Base-by-base conservation (phyloP, 1,140 invertebrate genomes). In the Drosophila orena region DNA sequence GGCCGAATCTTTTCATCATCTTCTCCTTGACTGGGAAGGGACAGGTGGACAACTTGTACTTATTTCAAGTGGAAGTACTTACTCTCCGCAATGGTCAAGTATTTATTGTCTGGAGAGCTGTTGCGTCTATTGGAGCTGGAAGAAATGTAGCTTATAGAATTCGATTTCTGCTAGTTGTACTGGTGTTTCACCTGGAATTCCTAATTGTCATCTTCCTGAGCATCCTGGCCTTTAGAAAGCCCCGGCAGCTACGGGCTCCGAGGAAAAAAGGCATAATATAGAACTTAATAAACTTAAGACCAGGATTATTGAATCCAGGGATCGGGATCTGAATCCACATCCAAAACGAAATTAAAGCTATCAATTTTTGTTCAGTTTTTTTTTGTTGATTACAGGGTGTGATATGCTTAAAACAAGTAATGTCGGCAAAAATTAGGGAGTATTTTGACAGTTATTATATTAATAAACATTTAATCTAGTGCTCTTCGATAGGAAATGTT, bases 1-100 rank as follows among this genome's bases (percentile, higher is more conserved):
- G 56, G 15, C 91, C 91, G 38, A 92, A 47, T 4, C 74, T 73
- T 27, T 65, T 55, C 59, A 90, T 81, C 52, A 92, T 91, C 44
- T 80, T 56, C 24, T 55, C 15, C 44, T 91, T 91, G 8, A 92
- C 91, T 92, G 40, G 14, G 6, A 17, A 37, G 0, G 24, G 40
- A 35, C 14, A 24, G 0, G 14, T 34, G 44, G 0, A 15, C 12
- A 24, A 7, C 12, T 10, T 0, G 7, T n/a, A 4, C 7, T 12
- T 38, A 6, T 6, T 20, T 27, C 8, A 20, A 37, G 7, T 30
- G 30, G 30, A 30, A 30, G 30, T 57, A 35, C 79, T 57, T 77
- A 89, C 85, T 59, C 30, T 91, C 61, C 3, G 81, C 46, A 77
- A 91, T 91, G 1, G 88, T 90, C 22, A 68, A 65, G 0, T 77